These are phyloP conservation scores for Odontamblyopus rebecca DNA, from an alignment of 2,797 vertebrate species.

Conservation along the genomic window DNA sequence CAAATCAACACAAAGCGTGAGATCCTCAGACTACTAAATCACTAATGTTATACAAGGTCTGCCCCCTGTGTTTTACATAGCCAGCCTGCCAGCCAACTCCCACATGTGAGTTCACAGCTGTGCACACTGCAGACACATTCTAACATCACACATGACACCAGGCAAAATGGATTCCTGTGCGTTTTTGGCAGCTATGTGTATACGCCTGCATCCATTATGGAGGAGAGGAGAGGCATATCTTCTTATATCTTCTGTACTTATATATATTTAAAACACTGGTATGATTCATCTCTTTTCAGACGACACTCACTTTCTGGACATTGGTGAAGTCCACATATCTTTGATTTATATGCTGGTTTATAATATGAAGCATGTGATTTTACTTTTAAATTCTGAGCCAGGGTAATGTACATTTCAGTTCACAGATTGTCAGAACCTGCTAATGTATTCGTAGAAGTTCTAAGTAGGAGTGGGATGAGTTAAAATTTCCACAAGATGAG, in stretches of 20 bases:
- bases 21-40: slow-evolving; percentile 79
- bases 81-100: slow-evolving; percentile 67
- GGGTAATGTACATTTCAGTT: slow-evolving; percentile 52
- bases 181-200: slow-evolving; percentile 26
- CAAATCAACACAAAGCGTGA: slow-evolving; percentile 77
- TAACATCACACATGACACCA: slow-evolving; percentile 21
- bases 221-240: slow-evolving; percentile 23
- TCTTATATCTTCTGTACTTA: slow-evolving; percentile 7
- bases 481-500: no score
- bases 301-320: slow-evolving; percentile 32
- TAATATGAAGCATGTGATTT: slow-evolving; percentile 75
- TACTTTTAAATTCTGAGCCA: slow-evolving; percentile 61
- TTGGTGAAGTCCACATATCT: slow-evolving; percentile 14
- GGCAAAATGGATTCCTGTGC: slow-evolving; percentile 29
- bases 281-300: slow-evolving; percentile 28
- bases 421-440: slow-evolving; percentile 34
- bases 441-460: no score
- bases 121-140: slow-evolving; percentile 46
- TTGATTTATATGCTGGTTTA: slow-evolving; percentile 64
- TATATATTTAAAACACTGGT: slow-evolving; percentile 20
- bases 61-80: slow-evolving; percentile 75
- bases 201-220: slow-evolving; percentile 17
- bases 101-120: slow-evolving; percentile 67
- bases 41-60: slow-evolving; percentile 78
- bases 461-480: no score